These are phyloP conservation scores for Forbesichthys papilliferus DNA, from an alignment of 2,113 vertebrate genomes.

Conservation along the genomic window DNA sequence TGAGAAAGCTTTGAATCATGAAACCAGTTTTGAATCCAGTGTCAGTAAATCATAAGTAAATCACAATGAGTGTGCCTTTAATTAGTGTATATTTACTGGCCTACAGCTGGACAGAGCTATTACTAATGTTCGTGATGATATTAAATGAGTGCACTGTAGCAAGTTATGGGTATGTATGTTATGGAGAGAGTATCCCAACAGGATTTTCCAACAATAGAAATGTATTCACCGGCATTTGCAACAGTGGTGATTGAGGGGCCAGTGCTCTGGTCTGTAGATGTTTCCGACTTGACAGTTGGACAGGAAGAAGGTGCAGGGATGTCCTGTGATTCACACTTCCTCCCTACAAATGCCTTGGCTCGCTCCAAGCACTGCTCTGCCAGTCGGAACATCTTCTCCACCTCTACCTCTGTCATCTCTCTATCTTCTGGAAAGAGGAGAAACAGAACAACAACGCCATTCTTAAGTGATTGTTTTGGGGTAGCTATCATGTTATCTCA, in stretches of 20 bases:
- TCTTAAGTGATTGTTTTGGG: background rate
- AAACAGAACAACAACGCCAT: background rate
- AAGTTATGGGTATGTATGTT: too few species aligned
- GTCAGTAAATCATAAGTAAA: too few species aligned
- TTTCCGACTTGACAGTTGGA: constrained; percentile 19
- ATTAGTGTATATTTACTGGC: too few species aligned
- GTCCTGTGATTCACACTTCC: constrained; percentile 22
- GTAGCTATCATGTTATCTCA: background rate
- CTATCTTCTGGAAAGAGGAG: constrained; percentile 58
- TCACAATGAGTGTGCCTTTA: too few species aligned
- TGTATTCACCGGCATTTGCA: constrained; percentile 35
- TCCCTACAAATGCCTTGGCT: constrained; percentile 82
- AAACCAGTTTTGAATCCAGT: too few species aligned
- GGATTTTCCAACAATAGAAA: background rate
- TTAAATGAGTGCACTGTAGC: too few species aligned
- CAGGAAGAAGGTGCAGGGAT: background rate
- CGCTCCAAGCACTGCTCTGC: constrained; percentile 93
- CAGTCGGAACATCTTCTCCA: constrained; percentile 88
- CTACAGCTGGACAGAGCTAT: too few species aligned
- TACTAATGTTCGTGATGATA: too few species aligned
- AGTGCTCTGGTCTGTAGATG: background rate
- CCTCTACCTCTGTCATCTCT: constrained; percentile 74
- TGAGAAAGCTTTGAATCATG: too few species aligned
- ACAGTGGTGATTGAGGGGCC: background rate
- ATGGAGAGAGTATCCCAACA: too few species aligned